Percentiles rank a stretch among this genome's conserved stretches.
Conservation (phyloP, 2,888 invertebrate species). For the Synergus umbraculus region DNA sequence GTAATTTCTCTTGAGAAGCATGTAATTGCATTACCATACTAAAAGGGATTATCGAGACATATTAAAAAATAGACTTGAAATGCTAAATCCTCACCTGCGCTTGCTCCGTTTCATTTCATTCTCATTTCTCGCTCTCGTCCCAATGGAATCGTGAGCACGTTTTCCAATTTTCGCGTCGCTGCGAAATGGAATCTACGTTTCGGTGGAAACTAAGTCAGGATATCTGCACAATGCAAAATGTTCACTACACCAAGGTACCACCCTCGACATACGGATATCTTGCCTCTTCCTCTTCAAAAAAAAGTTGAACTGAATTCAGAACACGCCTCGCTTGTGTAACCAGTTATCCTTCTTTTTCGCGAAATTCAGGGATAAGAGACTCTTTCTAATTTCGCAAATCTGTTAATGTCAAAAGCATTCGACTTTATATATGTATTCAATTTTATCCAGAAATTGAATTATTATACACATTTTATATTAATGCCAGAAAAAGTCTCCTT, state of each 20-base stretch:
- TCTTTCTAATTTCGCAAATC: background rate
- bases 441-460: background rate
- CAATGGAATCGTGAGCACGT: conserved; percentile 55
- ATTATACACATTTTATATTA: background rate
- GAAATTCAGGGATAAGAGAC: background rate
- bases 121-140: conserved; percentile 51
- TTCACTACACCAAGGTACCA: conserved; percentile 43
- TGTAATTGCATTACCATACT: conserved; percentile 57
- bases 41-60: conserved; percentile 53
- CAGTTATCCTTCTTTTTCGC: conserved; percentile 17
- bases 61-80: conserved; percentile 55
- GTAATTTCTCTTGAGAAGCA: conserved; percentile 22
- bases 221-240: conserved; percentile 54
- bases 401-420: background rate
- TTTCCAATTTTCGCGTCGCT: conserved; percentile 57
- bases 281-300: conserved; percentile 14
- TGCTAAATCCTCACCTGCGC: conserved; percentile 48
- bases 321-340: conserved; percentile 31
- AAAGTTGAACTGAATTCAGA: conserved; percentile 30
- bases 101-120: conserved; percentile 57
- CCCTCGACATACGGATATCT: conserved; percentile 13
- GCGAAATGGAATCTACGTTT: conserved; percentile 58
- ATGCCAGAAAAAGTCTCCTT: background rate
- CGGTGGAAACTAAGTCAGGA: conserved; percentile 54
- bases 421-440: background rate